Conservation (phyloP, 2,797 vertebrate species). For the Podargus strigoides region DNA sequence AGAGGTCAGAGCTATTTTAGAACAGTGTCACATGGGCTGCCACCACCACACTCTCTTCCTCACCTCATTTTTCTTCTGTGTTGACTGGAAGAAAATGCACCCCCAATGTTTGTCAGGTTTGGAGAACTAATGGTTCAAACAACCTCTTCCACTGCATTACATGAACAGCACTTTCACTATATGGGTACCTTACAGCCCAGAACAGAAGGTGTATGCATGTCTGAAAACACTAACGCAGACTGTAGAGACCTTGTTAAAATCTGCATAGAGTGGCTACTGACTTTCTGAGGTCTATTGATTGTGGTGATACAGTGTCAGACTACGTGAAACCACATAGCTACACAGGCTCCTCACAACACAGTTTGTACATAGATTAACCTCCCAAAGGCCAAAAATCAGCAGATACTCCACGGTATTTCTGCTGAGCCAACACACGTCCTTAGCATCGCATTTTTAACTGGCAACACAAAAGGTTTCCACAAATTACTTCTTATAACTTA, state of each 20-base stretch:
- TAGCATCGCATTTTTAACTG: not conserved
- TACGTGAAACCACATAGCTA: not conserved
- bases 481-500: not conserved
- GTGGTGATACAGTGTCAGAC: not conserved
- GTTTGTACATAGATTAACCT: not conserved
- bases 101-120: not conserved
- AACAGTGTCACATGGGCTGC: not conserved
- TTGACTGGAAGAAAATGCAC: not conserved
- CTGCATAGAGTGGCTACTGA: not conserved
- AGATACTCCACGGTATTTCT: not conserved
- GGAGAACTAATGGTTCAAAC: not conserved
- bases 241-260: not conserved
- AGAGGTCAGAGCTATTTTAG: not conserved
- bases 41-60: not conserved
- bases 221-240: not conserved
- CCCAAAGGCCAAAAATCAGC: not conserved
- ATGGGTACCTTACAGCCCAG: not conserved
- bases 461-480: not conserved
- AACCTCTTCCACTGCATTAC: not conserved
- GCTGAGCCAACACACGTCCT: not conserved
- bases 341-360: rapidly evolving
- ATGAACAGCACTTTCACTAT: not conserved
- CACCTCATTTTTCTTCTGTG: not conserved
- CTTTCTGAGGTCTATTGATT: not conserved
- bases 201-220: not conserved